A percentile compares a stretch with the other conserved stretches of the same genome.
Evolutionary conservation across 2,797 vertebrate genomes (phyloP).

Genomic region (Allobates femoralis): DNA sequence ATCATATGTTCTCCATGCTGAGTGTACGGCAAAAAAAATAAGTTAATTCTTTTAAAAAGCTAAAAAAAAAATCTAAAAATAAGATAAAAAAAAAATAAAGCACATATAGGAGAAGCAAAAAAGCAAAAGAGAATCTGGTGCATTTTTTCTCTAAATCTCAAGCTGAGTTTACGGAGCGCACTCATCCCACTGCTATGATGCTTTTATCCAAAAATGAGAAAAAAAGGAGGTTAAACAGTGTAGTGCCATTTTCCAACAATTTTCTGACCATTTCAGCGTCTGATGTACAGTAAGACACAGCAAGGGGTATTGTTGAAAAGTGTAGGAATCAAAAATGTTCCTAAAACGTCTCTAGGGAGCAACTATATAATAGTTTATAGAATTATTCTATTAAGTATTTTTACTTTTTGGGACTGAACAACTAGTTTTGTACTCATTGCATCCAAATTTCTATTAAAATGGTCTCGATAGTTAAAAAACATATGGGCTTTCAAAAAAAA

Average conservation of each 20-base stretch:
- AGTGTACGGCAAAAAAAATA: neutral
- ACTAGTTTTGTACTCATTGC: too few species aligned
- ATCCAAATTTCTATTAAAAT: too few species aligned
- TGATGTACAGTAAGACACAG: neutral
- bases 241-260: neutral
- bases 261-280: neutral
- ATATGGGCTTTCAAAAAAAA: too few species aligned
- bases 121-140: too few species aligned
- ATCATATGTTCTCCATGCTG: neutral
- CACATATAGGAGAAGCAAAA: too few species aligned
- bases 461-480: too few species aligned
- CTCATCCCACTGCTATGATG: neutral
- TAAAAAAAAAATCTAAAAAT: too few species aligned
- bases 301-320: neutral
- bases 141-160: too few species aligned
- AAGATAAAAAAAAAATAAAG: too few species aligned
- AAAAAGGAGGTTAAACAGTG: neutral
- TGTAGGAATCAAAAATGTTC: neutral
- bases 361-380: neutral
- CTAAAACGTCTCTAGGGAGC: neutral
- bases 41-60: too few species aligned
- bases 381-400: neutral
- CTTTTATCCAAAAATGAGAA: neutral
- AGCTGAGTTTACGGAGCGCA: neutral
- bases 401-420: too few species aligned